phyloP scores from a whole-genome alignment of 2,113 vertebrate genomes.

The Engraulis encrasicolus region DNA sequence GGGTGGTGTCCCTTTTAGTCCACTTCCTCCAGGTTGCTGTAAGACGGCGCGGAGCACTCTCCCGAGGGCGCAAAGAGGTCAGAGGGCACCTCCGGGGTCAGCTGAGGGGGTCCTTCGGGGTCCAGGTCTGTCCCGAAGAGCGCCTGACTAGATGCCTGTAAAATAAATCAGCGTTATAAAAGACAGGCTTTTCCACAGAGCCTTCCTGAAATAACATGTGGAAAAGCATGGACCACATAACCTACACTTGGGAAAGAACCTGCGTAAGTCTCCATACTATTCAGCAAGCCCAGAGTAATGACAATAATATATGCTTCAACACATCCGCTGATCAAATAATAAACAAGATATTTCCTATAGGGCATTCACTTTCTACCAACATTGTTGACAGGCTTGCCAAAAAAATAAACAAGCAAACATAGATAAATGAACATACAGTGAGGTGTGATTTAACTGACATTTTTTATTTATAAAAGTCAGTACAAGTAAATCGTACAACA shows the following conservation, averaged over 20 bases:
- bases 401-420: not conserved
- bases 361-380: not conserved
- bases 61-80: conserved; percentile 82
- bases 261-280: not conserved
- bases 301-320: too few relatives aligned
- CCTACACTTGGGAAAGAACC: not conserved
- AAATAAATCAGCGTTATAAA: conserved; percentile 81
- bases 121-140: conserved; percentile 83
- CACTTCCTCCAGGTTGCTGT: conserved; percentile 99
- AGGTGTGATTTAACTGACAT: not conserved
- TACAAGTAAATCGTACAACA: conserved; percentile 17
- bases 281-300: not conserved
- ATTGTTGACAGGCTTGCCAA: not conserved
- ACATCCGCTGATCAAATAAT: not conserved
- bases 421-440: not conserved
- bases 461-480: conserved; percentile 38
- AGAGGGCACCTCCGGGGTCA: conserved; percentile 80
- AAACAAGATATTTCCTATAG: not conserved
- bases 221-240: too few relatives aligned
- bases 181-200: conserved; percentile 22
- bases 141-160: conserved; percentile 88
- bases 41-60: conserved; percentile 84
- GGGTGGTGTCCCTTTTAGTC: conserved; percentile 80
- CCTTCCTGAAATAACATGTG: not conserved
- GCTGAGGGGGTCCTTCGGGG: conserved; percentile 81